Base-by-base conservation (phyloP, 2,797 vertebrate genomes). In the Gephyroberyx darwinii region DNA sequence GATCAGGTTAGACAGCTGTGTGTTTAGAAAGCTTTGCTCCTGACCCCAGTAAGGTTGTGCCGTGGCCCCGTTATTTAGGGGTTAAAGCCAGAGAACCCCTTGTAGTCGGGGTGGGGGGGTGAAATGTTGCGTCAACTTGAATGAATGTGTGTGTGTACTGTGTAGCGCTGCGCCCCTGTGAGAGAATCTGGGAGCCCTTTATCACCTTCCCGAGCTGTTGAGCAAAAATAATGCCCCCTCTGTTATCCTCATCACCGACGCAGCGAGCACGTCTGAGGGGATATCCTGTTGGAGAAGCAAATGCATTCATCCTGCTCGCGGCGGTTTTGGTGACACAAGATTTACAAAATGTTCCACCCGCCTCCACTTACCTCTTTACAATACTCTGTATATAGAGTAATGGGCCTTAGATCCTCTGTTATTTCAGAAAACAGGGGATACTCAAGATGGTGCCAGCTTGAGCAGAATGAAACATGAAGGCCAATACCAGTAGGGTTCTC, bases 171-270 rank as follows among this genome's bases (percentile, higher is more conserved):
- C 77, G 71, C 76, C 83, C 80, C 86, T 83, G 86, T 68, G 88
- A 89, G 90, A 92, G 82, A 93, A 95, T 94, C 94, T 94, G 90
- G 94, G 94, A 95, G 94, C 92, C 93, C 94, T 96, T 94, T 94
- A 96, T 96, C 95, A 96, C 96, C 95, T 96, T 92, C 92, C 93
- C 88, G 91, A 95, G 88, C 95, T 94, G 94, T 94, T 95, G 94
- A 94, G 93, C 93, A 96, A 96, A 95, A 94, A 95, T 94, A 95
- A 95, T 94, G 94, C 92, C 84, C 92, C 88, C 90, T 96, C 96
- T 99, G 97, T 96, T 98, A 96, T 96, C 94, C 95, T 96, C 96
- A 97, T 98, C 95, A 97, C 93, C 88, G 93, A 95, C 93, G 91
- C 93, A 93, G 95, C 89, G 94, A 95, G 91, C 93, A 85, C 90